Conservation (phyloP, 2,113 vertebrate species). For the Seriola dumerili region DNA sequence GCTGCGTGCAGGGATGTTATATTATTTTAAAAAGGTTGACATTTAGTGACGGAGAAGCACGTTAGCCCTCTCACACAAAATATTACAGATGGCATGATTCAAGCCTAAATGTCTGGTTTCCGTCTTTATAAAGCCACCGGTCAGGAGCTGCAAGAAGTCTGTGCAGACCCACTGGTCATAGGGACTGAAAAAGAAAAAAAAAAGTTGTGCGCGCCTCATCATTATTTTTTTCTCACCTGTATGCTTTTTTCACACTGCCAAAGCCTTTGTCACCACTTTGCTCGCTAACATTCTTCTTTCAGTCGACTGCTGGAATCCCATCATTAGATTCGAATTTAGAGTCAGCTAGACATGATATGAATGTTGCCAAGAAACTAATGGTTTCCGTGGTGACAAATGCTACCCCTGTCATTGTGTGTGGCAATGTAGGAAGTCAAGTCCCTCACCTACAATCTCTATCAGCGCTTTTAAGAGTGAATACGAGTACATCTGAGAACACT, state of each 20-base stretch:
- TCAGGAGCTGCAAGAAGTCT: not conserved
- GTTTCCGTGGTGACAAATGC: conserved; percentile 91
- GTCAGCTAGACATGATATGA: conserved; percentile 86
- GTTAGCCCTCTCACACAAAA: not conserved
- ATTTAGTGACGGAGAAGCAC: conserved; percentile 10
- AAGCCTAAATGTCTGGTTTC: not conserved
- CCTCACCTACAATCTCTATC: conserved; percentile 48
- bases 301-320: conserved; percentile 84
- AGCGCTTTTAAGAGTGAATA: conserved; percentile 30
- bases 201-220: conserved; percentile 36
- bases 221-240: conserved; percentile 33
- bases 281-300: conserved; percentile 54
- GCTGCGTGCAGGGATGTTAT: conserved; percentile 3
- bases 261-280: conserved; percentile 16
- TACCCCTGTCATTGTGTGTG: conserved; percentile 86
- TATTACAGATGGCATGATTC: not conserved
- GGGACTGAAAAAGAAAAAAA: not conserved
- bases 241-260: not conserved
- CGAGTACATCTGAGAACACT: conserved; percentile 27
- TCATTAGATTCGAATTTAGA: conserved; percentile 90
- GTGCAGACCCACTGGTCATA: not conserved
- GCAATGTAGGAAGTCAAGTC: conserved; percentile 82
- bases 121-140: conserved; percentile 1
- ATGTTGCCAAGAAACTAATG: conserved; percentile 94
- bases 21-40: conserved; percentile 21